Percentiles rank a stretch among this genome's conserved stretches.
Evolutionary conservation across 1,140 invertebrate species (phyloP).

Genomic region (Pararge aegeria): DNA sequence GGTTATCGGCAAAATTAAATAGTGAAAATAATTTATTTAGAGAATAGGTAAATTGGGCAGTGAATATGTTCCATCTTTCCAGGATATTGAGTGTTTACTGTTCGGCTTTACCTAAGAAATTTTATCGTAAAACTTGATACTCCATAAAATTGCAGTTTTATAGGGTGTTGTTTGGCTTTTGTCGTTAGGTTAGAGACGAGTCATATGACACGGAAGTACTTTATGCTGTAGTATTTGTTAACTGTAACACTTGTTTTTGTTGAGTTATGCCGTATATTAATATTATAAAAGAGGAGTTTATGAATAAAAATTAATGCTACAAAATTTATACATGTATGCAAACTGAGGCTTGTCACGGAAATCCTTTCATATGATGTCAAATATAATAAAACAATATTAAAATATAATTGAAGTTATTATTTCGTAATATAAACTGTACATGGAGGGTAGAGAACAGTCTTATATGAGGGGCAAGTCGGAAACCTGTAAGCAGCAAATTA

Average conservation of each 20-base stretch:
- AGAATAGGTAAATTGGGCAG: slow-evolving; percentile 32
- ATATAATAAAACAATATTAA: slow-evolving; percentile 76
- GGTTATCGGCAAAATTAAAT: slow-evolving; percentile 30
- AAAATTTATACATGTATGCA: slow-evolving; percentile 72
- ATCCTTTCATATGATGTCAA: slow-evolving; percentile 76
- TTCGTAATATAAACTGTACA: background rate
- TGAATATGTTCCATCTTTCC: slow-evolving; percentile 35
- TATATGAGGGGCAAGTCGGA: too few species aligned
- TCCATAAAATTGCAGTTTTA: slow-evolving; percentile 35
- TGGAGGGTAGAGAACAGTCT: too few species aligned
- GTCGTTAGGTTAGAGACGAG: slow-evolving; percentile 71
- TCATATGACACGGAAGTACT: slow-evolving; percentile 53
- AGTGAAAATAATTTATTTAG: slow-evolving; percentile 37
- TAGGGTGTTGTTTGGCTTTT: slow-evolving; percentile 73
- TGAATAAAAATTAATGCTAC: slow-evolving; percentile 65
- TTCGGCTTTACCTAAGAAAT: slow-evolving; percentile 30
- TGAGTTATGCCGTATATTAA: slow-evolving; percentile 71
- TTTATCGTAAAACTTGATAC: slow-evolving; percentile 38
- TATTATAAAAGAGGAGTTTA: slow-evolving; percentile 59
- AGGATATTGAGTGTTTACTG: slow-evolving; percentile 33
- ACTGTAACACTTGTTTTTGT: slow-evolving; percentile 72
- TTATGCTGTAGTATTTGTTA: slow-evolving; percentile 71
- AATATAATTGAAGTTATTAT: slow-evolving; percentile 35
- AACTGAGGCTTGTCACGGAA: slow-evolving; percentile 74
- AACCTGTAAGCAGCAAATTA: too few species aligned